Evolutionary conservation across 2,888 invertebrate genomes (phyloP), one percentile per base, ranked within the genome.

Genomic region (Eilema griseolum): DNA sequence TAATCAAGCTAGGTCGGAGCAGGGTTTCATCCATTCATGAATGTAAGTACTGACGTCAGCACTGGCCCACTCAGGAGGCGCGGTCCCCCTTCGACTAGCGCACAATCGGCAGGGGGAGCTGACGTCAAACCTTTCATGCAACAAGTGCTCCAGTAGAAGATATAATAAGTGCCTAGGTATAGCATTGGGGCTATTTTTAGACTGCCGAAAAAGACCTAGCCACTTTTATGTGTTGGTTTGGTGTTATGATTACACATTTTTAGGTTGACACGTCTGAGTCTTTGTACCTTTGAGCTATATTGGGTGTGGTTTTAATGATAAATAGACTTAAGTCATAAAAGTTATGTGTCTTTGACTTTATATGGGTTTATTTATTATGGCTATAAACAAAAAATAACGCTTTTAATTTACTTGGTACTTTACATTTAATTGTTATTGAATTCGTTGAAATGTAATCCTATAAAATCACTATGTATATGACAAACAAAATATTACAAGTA

Each of bases 51-150:
- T 90, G 92, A 94, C 94, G 94, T 95, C 94, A 94, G 90, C 86
- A 85, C 84, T 84, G 77, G 83, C 89, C 88, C 85, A 81, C 85
- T 79, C 80, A 87, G 91, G 89, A 87, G 92, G 90, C 88, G 88
- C 90, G 88, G 85, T 76, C 78, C 89, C 88, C 87, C 85, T 78
- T 77, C 74, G 77, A 72, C 79, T 77, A 82, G 73, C 82, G 78
- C 83, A 85, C 80, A 80, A 79, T 79, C 84, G 88, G 87, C 82
- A 85, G 84, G 88, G 81, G 89, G 90, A 81, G 80, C 85, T 94
- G 94, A 95, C 95, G 95, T 95, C 94, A 94, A 93, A 83, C 83
- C 82, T 77, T 86, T 83, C 86, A 88, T 91, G 95, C 95, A 95
- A 94, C 94, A 94, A 94, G 94, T 94, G 92, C 87, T 88, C 80